Percentiles rank a stretch among this genome's conserved stretches.
These are phyloP conservation scores for Camponotus pennsylvanicus DNA, from an alignment of 1,140 invertebrate genomes.

Conservation along the genomic window DNA sequence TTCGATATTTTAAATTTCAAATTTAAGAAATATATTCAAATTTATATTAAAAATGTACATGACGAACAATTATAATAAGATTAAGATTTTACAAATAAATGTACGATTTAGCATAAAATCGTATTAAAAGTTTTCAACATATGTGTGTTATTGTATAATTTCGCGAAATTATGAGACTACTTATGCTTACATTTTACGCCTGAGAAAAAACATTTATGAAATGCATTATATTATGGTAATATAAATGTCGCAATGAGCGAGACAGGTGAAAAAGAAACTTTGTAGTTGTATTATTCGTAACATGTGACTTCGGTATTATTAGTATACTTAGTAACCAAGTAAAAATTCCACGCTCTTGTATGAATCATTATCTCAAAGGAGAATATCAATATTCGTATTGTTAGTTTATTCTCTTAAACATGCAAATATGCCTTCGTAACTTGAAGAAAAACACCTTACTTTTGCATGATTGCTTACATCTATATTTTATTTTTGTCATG, in stretches of 20 bases:
- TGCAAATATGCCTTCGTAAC: slow-evolving; percentile 39
- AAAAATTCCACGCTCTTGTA: background rate
- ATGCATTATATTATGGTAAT: slow-evolving; percentile 5
- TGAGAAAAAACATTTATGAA: slow-evolving; percentile 39
- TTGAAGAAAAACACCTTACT: slow-evolving; percentile 6
- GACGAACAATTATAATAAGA: background rate
- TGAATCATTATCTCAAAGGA: slow-evolving; percentile 17
- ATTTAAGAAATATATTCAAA: background rate
- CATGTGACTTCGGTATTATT: background rate
- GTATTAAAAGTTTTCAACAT: slow-evolving; percentile 17
- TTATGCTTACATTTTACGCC: slow-evolving; percentile 35
- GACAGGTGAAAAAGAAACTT: slow-evolving; percentile 24
- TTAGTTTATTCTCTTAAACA: slow-evolving; percentile 21
- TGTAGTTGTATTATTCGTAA: slow-evolving; percentile 7
- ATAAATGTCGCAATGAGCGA: slow-evolving; percentile 12
- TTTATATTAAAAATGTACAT: background rate
- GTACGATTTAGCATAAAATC: background rate
- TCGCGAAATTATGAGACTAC: slow-evolving; percentile 32
- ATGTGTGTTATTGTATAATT: slow-evolving; percentile 36
- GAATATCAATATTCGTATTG: background rate
- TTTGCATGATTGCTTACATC: slow-evolving; percentile 16
- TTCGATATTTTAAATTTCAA: background rate
- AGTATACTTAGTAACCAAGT: background rate
- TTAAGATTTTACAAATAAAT: slow-evolving; percentile 18
- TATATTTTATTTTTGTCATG: slow-evolving; percentile 41